Evolutionary conservation across 1,140 invertebrate species (phyloP).

Genomic region (Popillia japonica): DNA sequence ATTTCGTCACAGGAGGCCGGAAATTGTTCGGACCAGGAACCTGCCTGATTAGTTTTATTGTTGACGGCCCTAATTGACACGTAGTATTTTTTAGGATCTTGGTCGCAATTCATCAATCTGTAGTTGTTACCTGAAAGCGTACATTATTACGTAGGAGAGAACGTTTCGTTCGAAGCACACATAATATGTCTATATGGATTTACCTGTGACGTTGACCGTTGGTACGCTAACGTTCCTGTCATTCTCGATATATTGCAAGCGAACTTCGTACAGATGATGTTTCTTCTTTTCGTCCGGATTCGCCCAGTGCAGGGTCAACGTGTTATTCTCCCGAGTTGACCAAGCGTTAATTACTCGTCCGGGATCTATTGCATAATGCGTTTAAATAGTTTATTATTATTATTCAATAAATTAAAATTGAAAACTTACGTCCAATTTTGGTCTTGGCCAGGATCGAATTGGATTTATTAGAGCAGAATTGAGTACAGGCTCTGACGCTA

Average conservation of each 20-base stretch:
- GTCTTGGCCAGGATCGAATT: background rate
- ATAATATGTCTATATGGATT: too few relatives aligned
- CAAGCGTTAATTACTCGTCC: background rate
- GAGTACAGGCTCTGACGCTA: background rate
- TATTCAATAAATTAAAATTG: too few relatives aligned
- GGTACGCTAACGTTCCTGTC: background rate
- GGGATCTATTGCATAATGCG: constrained; percentile 12
- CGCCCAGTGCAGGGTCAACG: background rate
- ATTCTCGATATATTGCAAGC: background rate
- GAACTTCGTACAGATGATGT: constrained; percentile 1
- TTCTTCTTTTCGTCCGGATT: background rate
- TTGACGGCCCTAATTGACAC: constrained; percentile 53
- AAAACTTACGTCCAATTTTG: background rate
- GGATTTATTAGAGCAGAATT: background rate
- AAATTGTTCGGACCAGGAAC: constrained; percentile 61
- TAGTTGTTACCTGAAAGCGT: too few relatives aligned
- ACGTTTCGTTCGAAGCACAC: too few relatives aligned
- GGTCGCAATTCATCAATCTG: background rate
- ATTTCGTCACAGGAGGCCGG: background rate
- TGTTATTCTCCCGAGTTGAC: background rate
- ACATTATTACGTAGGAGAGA: too few relatives aligned
- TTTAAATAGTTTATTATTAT: too few relatives aligned
- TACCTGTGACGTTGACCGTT: too few relatives aligned
- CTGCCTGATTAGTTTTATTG: constrained; percentile 52
- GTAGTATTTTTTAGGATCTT: background rate